phyloP scores from a whole-genome alignment of 2,797 vertebrate genomes.

The Brachyrhaphis roseni region DNA sequence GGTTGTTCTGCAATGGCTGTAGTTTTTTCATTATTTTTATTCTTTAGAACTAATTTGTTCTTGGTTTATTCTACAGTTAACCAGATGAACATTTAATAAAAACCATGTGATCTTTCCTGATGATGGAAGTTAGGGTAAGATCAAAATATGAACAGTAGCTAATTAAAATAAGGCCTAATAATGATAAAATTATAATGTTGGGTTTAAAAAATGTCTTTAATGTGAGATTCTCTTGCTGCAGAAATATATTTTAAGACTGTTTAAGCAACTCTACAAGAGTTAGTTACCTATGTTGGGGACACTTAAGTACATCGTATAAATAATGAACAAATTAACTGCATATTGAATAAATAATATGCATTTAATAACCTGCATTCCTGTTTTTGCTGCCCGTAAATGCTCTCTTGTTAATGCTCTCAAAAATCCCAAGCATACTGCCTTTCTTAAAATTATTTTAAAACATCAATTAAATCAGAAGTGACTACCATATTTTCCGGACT shows the following conservation, averaged over 20 bases:
- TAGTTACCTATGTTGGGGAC: too few relatives aligned
- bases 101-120: neutral
- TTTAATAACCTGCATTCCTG: neutral
- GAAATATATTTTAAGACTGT: too few relatives aligned
- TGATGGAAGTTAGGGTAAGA: too few relatives aligned
- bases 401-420: neutral
- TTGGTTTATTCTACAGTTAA: neutral
- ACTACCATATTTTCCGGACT: too few relatives aligned
- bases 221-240: too few relatives aligned
- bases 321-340: neutral
- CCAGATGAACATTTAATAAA: neutral
- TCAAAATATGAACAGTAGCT: too few relatives aligned
- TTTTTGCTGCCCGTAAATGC: neutral
- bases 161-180: too few relatives aligned
- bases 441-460: neutral
- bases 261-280: too few relatives aligned
- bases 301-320: too few relatives aligned
- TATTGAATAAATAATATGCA: neutral
- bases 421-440: neutral
- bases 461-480: neutral
- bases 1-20: neutral
- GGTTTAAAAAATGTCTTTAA: neutral
- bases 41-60: neutral
- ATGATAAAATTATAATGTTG: too few relatives aligned
- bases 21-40: neutral